Evolutionary conservation across 2,113 vertebrate species (phyloP).

Genomic region (Dipodomys stephensi): DNA sequence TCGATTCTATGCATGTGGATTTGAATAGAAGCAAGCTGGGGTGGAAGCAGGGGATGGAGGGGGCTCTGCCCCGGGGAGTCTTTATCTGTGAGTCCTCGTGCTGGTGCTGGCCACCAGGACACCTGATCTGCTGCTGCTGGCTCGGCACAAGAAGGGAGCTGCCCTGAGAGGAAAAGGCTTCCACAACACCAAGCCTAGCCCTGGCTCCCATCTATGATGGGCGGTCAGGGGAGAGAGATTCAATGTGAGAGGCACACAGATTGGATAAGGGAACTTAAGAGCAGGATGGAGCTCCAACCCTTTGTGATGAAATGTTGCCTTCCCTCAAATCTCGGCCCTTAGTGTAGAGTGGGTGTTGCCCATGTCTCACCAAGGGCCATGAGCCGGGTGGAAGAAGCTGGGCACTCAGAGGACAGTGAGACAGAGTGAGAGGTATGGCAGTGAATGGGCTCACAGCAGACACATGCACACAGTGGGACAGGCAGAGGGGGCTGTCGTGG

Average conservation of each 20-base stretch:
- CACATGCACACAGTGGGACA: neutral
- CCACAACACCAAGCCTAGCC: neutral
- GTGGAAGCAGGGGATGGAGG: neutral
- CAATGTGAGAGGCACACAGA: neutral
- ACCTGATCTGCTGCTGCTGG: neutral
- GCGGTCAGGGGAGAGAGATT: neutral
- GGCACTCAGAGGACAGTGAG: constrained; percentile 22
- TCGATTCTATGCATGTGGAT: neutral
- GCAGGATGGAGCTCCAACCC: neutral
- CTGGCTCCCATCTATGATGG: neutral
- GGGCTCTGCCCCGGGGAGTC: neutral
- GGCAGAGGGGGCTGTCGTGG: constrained; percentile 8
- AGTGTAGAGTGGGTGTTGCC: neutral
- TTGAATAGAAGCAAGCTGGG: neutral
- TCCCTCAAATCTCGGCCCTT: neutral
- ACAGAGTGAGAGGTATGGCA: constrained; percentile 24
- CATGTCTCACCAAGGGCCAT: neutral
- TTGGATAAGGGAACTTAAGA: neutral
- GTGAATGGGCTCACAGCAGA: constrained; percentile 56
- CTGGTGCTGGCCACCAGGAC: neutral
- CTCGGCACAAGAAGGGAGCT: neutral
- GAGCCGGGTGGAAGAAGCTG: neutral
- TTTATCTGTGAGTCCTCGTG: neutral
- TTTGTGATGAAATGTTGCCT: neutral
- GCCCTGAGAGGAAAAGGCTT: neutral